Evolutionary conservation across 2,797 vertebrate species (phyloP), one percentile per base, ranked within the genome.

Genomic region (Sus cebifrons): DNA sequence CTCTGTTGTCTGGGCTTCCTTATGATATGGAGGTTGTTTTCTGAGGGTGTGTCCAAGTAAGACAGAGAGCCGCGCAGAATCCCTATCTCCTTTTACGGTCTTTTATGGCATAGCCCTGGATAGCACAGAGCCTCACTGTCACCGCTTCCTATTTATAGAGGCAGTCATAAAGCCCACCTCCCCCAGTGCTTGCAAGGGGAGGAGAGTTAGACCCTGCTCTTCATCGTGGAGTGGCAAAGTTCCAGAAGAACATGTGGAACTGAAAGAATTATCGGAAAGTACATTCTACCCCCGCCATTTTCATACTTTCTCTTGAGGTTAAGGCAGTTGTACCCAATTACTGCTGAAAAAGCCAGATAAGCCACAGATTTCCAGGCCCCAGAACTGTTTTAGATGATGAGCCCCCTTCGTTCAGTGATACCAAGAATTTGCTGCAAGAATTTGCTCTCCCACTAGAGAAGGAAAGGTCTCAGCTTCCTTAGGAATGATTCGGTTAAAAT

Each of bases 401-500:
- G 23, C 40, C 1, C 15, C n/a, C 82, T 54, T 60, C 36, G 1
- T 36, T 62, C 49, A 49, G 52, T 36, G 20, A 71, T 27, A n/a
- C 4, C 25, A 73, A 79, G 20, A 49, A 58, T 67, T 58, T 84
- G 65, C 18, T 75, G 21, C 62, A 56, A 92, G 27, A 32, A 32
- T 32, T 79, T 68, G 25, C 23, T 94, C 75, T 87, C 25, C 54
- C 12, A 10, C 15, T 79, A 91, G 40, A 89, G 74, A 71, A 81
- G 58, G 60, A 64, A 95, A 95, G 13, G 23, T 14, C 52, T 16
- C 16, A 49, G 36, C 15, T 89, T 94, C 10, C 52, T 84, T 79
- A 70, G 60, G 90, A 91, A 75, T 91, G 75, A 49, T 56, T 75
- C 27, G 25, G 32, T 87, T 86, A 83, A 71, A 83, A 71, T 58